A percentile compares a stretch with the other conserved stretches of the same genome.
These are phyloP conservation scores for Myotis vivesi DNA, from an alignment of 2,797 vertebrate genomes.

Conservation along the genomic window DNA sequence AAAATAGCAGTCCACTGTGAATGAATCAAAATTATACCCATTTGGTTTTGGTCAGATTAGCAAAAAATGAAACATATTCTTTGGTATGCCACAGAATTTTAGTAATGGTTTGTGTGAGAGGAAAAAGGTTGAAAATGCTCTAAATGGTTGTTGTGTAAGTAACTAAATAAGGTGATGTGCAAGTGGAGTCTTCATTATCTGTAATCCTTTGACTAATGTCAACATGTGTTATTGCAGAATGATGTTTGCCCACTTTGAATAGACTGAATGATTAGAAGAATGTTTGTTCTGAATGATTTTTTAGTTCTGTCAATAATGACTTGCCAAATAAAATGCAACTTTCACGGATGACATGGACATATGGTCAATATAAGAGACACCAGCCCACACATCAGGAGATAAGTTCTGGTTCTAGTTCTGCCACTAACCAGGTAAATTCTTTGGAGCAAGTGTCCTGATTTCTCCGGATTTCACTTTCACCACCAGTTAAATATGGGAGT, in stretches of 20 bases:
- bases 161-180: not conserved
- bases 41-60: not conserved
- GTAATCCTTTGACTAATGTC: not conserved
- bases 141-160: not conserved
- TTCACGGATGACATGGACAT: not conserved
- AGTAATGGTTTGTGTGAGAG: not conserved
- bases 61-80: not conserved
- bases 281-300: not conserved
- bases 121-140: not conserved
- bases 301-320: not conserved
- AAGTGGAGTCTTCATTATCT: not conserved
- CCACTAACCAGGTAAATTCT: not conserved
- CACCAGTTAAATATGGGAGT: not conserved
- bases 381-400: not conserved
- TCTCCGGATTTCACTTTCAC: not conserved
- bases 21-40: not conserved
- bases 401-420: not conserved
- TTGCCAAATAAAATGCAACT: not conserved
- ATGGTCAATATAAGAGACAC: not conserved
- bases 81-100: not conserved
- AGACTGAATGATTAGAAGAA: not conserved
- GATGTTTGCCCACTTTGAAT: not conserved
- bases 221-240: not conserved
- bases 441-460: not conserved
- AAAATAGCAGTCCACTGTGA: not conserved